These are phyloP conservation scores for Polymixis lichenea DNA, from an alignment of 2,888 invertebrate genomes.

Conservation along the genomic window DNA sequence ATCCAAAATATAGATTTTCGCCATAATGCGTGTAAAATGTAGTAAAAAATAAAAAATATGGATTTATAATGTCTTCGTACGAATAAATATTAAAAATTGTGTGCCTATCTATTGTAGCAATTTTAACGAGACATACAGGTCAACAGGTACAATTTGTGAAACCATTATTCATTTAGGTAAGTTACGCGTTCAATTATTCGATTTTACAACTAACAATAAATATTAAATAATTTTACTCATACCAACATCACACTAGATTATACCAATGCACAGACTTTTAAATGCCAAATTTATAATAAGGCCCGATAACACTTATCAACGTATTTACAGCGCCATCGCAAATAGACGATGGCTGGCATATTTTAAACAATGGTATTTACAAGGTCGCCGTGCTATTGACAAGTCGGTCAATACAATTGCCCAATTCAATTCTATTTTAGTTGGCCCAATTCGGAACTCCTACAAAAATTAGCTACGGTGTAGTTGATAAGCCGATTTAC, in stretches of 20 bases:
- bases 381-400: neutral
- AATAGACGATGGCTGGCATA: neutral
- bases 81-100: neutral
- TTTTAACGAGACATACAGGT: neutral
- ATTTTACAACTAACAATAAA: slow-evolving; percentile 6
- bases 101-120: neutral
- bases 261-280: neutral
- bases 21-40: neutral
- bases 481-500: neutral
- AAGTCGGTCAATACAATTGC: slow-evolving; percentile 3
- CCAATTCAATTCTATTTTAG: slow-evolving; percentile 36
- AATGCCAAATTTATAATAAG: neutral
- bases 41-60: neutral
- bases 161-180: neutral
- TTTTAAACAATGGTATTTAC: too few species aligned
- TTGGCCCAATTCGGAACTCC: neutral
- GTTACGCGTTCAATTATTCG: neutral
- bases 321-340: neutral
- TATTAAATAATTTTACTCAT: slow-evolving; percentile 27
- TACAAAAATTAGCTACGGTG: neutral
- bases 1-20: neutral
- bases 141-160: neutral
- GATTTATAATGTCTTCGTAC: neutral
- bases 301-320: neutral
- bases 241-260: neutral